Percentiles rank a stretch among this genome's conserved stretches.
phyloP scores from a whole-genome alignment of 1,140 invertebrate genomes.

The Tetraneura akinire region DNA sequence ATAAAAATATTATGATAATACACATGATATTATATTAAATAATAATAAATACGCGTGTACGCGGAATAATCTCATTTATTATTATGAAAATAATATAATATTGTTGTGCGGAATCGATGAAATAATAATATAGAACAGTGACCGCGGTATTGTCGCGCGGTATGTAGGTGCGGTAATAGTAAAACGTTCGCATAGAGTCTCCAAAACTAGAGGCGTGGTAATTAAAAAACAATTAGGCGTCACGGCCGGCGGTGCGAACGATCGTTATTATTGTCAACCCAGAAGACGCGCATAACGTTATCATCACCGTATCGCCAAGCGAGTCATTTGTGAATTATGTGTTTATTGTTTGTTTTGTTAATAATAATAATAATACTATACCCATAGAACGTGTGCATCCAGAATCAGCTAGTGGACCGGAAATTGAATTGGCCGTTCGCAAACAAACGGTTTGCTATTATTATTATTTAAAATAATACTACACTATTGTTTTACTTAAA shows the following conservation, averaged over 20 bases:
- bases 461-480: conserved; percentile 16
- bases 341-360: conserved; percentile 34
- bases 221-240: conserved; percentile 36
- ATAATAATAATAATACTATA: conserved; percentile 10
- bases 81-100: too few relatives aligned
- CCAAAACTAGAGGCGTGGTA: neutral
- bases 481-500: conserved; percentile 9
- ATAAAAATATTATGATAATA: too few relatives aligned
- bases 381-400: neutral
- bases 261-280: conserved; percentile 5
- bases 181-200: too few relatives aligned
- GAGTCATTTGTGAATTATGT: conserved; percentile 34
- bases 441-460: conserved; percentile 17
- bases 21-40: too few relatives aligned
- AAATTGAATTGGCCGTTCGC: conserved; percentile 16
- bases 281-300: conserved; percentile 9
- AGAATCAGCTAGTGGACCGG: conserved; percentile 33
- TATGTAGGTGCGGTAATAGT: too few relatives aligned
- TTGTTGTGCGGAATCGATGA: too few relatives aligned
- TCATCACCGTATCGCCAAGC: conserved; percentile 6
- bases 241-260: neutral
- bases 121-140: too few relatives aligned
- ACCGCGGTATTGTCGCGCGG: too few relatives aligned
- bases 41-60: too few relatives aligned
- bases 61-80: too few relatives aligned